These are phyloP conservation scores for Leptoteleia sp. DNA, from an alignment of 1,140 invertebrate species.

Conservation along the genomic window DNA sequence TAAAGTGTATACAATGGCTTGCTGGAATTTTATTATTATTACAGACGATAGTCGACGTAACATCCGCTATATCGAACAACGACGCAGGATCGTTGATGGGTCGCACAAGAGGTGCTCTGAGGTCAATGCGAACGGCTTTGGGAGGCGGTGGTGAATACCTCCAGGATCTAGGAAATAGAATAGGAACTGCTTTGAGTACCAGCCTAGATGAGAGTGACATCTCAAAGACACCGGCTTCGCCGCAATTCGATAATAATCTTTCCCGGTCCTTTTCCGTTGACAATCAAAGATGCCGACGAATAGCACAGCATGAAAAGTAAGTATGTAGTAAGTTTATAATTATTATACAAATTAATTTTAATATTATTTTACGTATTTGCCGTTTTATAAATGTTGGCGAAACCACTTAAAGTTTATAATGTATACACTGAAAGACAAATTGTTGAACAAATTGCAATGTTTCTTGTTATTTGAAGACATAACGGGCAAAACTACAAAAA, in stretches of 20 bases:
- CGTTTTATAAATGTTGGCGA: no score
- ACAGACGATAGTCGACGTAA: conserved; percentile 76
- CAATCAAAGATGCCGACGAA: conserved; percentile 61
- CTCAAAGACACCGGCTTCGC: conserved; percentile 71
- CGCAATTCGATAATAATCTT: conserved; percentile 53
- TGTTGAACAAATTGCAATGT: no score
- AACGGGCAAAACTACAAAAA: no score
- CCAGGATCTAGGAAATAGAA: conserved; percentile 77
- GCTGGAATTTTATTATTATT: conserved; percentile 59
- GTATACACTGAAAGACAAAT: no score
- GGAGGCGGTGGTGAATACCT: conserved; percentile 79
- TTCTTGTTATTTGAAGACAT: no score
- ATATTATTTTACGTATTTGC: no score
- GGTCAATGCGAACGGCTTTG: conserved; percentile 76
- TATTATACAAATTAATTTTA: no score
- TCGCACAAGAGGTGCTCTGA: conserved; percentile 77
- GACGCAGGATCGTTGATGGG: conserved; percentile 76
- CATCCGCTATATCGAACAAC: conserved; percentile 70
- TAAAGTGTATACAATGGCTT: conserved; percentile 17
- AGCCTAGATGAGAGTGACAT: conserved; percentile 78
- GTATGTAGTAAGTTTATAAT: no score
- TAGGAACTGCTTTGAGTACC: conserved; percentile 78
- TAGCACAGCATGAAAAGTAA: no score
- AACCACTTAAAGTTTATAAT: no score
- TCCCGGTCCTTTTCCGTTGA: conserved; percentile 36